Evolutionary conservation across 1,140 invertebrate genomes (phyloP).

Genomic region (Mactra quadrangularis): DNA sequence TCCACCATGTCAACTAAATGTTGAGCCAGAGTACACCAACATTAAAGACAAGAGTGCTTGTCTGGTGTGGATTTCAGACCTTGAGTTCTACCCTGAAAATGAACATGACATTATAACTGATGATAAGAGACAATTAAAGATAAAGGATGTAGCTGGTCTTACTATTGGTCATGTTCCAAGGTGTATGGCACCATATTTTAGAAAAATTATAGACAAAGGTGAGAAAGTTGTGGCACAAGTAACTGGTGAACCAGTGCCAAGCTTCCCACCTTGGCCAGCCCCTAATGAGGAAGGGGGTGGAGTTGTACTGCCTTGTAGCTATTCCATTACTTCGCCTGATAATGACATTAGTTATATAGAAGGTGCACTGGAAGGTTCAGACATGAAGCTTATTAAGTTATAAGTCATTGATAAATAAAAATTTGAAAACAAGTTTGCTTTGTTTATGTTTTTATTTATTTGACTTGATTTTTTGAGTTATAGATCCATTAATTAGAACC

Average conservation of each 20-base stretch:
- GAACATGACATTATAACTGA: conserved; percentile 17
- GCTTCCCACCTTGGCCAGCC: conserved; percentile 53
- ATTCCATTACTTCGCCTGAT: conserved; percentile 10
- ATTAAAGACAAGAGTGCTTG: conserved; percentile 38
- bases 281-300: conserved; percentile 45
- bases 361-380: too few species aligned
- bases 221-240: conserved; percentile 9
- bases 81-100: neutral
- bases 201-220: conserved; percentile 42
- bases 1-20: neutral
- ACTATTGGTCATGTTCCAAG: conserved; percentile 54
- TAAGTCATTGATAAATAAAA: neutral
- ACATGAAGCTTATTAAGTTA: neutral
- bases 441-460: neutral
- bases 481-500: too few species aligned
- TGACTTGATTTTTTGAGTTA: neutral
- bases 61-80: conserved; percentile 18
- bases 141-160: conserved; percentile 45
- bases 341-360: too few species aligned
- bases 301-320: conserved; percentile 35
- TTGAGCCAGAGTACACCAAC: conserved; percentile 55
- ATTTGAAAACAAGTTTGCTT: neutral
- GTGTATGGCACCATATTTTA: conserved; percentile 10
- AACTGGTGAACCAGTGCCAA: conserved; percentile 35
- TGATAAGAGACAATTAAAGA: neutral